These are phyloP conservation scores for Helicolenus hilgendorfi DNA, from an alignment of 2,797 vertebrate genomes.

Conservation along the genomic window DNA sequence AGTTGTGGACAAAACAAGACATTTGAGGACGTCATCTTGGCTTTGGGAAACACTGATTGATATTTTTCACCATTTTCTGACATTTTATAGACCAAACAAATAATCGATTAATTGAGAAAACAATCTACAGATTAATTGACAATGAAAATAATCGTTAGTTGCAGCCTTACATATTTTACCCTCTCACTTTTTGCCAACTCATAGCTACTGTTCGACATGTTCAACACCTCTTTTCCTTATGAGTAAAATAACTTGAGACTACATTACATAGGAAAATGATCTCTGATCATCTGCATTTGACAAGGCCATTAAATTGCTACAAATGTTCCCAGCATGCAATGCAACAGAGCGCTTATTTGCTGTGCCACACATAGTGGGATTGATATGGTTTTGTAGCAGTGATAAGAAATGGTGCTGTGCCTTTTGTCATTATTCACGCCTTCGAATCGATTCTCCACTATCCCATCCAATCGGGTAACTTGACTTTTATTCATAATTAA, in stretches of 20 bases:
- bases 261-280: slow-evolving; percentile 6
- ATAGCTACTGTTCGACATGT: neutral
- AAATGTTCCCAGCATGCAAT: slow-evolving; percentile 34
- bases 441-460: slow-evolving; percentile 89
- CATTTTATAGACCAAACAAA: too few relatives aligned
- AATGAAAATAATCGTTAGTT: too few relatives aligned
- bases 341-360: slow-evolving; percentile 46
- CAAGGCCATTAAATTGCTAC: slow-evolving; percentile 27
- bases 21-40: too few relatives aligned
- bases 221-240: neutral
- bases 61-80: neutral
- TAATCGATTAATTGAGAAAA: too few relatives aligned
- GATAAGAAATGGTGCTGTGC: slow-evolving; percentile 82
- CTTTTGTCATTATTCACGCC: slow-evolving; percentile 90
- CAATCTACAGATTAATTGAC: too few relatives aligned
- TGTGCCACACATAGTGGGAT: slow-evolving; percentile 63
- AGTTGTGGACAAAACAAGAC: too few relatives aligned
- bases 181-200: neutral
- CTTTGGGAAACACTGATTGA: too few relatives aligned
- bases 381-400: slow-evolving; percentile 72
- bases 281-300: slow-evolving; percentile 31
- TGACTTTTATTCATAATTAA: slow-evolving; percentile 92
- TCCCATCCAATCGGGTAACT: slow-evolving; percentile 86
- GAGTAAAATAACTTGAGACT: slow-evolving; percentile 8
- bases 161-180: neutral